Evolutionary conservation across 2,888 invertebrate genomes (phyloP), one percentile per base, ranked within the genome.

Genomic region (Ptilodon capucinus): DNA sequence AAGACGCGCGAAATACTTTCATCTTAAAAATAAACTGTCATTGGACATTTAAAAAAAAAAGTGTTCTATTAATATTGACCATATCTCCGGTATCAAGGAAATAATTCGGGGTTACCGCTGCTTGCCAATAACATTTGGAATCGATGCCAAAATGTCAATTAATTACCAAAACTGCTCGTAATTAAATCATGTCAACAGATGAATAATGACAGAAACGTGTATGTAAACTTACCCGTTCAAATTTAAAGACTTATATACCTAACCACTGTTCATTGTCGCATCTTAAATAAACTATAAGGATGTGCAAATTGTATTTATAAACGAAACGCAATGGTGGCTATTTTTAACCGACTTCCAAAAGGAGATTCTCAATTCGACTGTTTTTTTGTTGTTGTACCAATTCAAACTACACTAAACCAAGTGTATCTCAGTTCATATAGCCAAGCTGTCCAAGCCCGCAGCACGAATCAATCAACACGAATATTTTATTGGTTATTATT

Each of bases 101-200:
- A 41, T 39, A 40, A 51, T 32, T 44, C 42, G 51, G 46, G 36
- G 40, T 49, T 44, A 45, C 39, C 40, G 9, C 44, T 57, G 53
- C 42, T 74, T 74, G 74, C 68, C 74, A 74, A 51, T 54, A 57
- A 51, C 51, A 51, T 47, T 28, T 41, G 38, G 32, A 4, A 7
- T 42, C 8, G 17, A 54, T 56, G 74, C 77, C 76, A 77, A 74
- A 57, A 69, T 54, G 66, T 57, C 65, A 47, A 54, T 62, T 50
- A 42, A 42, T 45, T 36, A 13, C 23, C 23, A 14, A 25, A 50
- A 41, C 35, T 25, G 21, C 2, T 16, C 44, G 41, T 16, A 45
- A 59, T 51, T 47, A 56, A 39, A 53, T 14, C 21, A 30, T 32
- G 42, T 43, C 39, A 13, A 23, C 4, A 30, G 2, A 30, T 30